Evolutionary conservation across 64 coral and sea anemone genomes (phyloP), one percentile per base, ranked within the genome.

Genomic region (Cladopsammia gracilis): DNA sequence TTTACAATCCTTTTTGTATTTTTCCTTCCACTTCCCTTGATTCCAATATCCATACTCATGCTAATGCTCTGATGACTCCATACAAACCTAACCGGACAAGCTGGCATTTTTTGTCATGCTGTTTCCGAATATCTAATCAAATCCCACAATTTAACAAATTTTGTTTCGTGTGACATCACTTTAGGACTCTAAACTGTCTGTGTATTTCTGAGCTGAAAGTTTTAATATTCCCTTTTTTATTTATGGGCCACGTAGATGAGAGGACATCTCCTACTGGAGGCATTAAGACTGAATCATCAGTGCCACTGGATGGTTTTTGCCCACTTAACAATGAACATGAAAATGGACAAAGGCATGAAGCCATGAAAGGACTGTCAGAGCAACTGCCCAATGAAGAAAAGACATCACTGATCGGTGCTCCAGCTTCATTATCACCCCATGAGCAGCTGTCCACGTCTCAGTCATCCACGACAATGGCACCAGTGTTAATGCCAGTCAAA

Each of bases 241-340:
- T 49, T 19, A 6, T 13, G 47, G 25, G 15, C 51, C 80, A 51
- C 68, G 80, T 19, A 13, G 80, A 84, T 25, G 80, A 84, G 43
- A 84, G 68, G 45, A 51, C 47, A 6, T 84, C 80, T 48, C 80
- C 80, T 50, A 46, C 61, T 1, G 80, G 46, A 66, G 48, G 80
- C 10, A 23, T 67, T 1, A 84, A 67, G 80, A 84, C 80, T 67
- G 80, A 84, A 68, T 50, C 80, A 12, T 84, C 58, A 22, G 15
- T 84, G 51, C 45, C 44, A 67, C 45, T 84, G 13, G 80, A 84
- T 47, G 20, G 80, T 43, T 68, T 84, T 50, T 84, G 45, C 18
- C 45, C 60, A 22, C 42, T 45, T 2, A 48, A 60, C 26, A 82
- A 64, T 51, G 80, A 67, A 6, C 44, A 49, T 48, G 80, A 47